Conservation (phyloP, 2,797 vertebrate genomes). For the Lepus oiostolus region DNA sequence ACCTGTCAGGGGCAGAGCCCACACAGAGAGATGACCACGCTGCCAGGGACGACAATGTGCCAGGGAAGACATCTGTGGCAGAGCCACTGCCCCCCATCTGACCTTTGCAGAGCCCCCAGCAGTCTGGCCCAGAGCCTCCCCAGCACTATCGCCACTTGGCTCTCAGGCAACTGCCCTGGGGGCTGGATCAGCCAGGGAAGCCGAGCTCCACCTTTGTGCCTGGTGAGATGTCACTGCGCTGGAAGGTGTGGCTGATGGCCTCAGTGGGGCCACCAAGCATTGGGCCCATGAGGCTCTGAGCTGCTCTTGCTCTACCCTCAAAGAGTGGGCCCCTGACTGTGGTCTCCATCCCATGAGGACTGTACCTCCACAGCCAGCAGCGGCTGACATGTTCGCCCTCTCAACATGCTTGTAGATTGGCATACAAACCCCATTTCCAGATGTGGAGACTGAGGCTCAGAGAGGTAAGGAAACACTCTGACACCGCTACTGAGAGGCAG, state of each 20-base stretch:
- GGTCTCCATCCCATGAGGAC: background rate
- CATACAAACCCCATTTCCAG: background rate
- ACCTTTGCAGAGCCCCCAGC: background rate
- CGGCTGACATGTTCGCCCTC: background rate
- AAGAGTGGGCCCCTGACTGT: background rate
- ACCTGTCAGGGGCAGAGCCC: too few relatives aligned
- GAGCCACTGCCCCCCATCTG: background rate
- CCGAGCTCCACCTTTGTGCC: background rate
- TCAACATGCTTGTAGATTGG: background rate
- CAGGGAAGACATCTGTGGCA: background rate
- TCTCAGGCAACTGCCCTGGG: background rate
- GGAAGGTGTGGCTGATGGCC: too few relatives aligned
- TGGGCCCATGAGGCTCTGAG: rapidly evolving
- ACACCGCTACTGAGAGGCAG: background rate
- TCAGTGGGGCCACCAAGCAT: background rate
- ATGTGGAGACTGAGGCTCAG: constrained; percentile 9
- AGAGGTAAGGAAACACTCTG: background rate
- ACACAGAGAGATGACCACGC: background rate
- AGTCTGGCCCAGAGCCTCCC: background rate
- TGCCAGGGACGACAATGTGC: too few relatives aligned
- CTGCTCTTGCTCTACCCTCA: background rate
- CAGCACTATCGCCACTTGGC: too few relatives aligned
- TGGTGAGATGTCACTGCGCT: background rate
- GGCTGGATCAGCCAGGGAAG: too few relatives aligned
- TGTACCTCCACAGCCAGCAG: background rate